Percentiles rank a stretch among this genome's conserved stretches.
phyloP scores from a whole-genome alignment of 2,888 invertebrate species.

The Fabriciana adippe region DNA sequence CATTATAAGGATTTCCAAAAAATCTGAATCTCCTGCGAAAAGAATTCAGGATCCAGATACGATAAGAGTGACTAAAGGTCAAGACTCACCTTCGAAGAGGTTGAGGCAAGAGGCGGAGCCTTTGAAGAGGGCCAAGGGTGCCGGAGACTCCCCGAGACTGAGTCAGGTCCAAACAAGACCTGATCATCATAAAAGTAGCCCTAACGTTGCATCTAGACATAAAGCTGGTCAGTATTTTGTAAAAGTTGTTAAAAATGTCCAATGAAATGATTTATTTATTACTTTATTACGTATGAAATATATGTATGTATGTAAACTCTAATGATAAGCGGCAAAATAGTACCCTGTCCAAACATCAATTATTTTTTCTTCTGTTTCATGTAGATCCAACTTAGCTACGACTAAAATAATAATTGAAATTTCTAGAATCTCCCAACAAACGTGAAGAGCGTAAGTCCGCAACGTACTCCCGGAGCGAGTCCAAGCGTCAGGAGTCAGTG shows the following conservation, averaged over 20 bases:
- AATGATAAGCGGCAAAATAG: too few species aligned
- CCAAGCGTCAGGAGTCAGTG: conserved; percentile 69
- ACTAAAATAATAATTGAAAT: background rate
- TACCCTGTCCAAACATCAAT: too few species aligned
- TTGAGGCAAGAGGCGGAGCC: conserved; percentile 75
- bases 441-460: conserved; percentile 78
- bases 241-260: background rate
- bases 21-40: conserved; percentile 69
- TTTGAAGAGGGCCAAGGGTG: conserved; percentile 69
- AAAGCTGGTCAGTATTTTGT: conserved; percentile 59
- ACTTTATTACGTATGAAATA: background rate
- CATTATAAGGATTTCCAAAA: conserved; percentile 66
- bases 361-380: too few species aligned
- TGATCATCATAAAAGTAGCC: conserved; percentile 84
- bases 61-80: conserved; percentile 63
- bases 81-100: conserved; percentile 73
- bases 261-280: background rate
- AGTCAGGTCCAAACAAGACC: conserved; percentile 65
- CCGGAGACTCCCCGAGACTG: conserved; percentile 67
- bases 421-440: conserved; percentile 64
- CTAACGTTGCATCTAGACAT: conserved; percentile 82
- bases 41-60: conserved; percentile 64
- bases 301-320: too few species aligned
- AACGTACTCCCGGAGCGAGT: conserved; percentile 71
- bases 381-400: too few species aligned